Conservation (phyloP, 2,113 vertebrate genomes). For the Tylochromis polylepis region DNA sequence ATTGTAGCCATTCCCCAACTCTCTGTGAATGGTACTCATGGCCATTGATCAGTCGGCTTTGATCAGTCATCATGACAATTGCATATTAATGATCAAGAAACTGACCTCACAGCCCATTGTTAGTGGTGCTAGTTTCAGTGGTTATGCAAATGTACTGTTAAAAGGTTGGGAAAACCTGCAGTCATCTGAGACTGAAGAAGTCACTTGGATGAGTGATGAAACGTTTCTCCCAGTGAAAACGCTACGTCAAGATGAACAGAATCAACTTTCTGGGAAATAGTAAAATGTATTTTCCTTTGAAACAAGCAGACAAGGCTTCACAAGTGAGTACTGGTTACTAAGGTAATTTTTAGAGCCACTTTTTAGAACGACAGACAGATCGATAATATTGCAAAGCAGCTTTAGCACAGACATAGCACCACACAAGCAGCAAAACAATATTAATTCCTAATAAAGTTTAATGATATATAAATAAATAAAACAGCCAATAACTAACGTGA, state of each 20-base stretch:
- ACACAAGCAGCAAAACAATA: background rate
- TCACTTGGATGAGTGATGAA: rapidly evolving
- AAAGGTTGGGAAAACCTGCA: background rate
- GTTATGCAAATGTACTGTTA: background rate
- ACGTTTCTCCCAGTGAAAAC: background rate
- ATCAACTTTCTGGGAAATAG: background rate
- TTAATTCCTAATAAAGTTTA: background rate
- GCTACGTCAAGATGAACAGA: background rate
- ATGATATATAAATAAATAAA: background rate
- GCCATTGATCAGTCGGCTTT: background rate
- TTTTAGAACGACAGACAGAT: rapidly evolving
- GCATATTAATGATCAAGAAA: background rate
- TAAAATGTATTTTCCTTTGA: background rate
- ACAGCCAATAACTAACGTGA: background rate
- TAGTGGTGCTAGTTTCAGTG: background rate
- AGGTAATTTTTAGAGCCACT: background rate
- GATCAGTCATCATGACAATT: background rate
- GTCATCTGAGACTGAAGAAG: background rate
- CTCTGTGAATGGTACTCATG: too few relatives aligned
- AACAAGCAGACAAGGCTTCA: background rate
- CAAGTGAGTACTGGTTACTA: background rate
- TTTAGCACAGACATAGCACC: background rate
- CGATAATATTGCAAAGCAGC: background rate
- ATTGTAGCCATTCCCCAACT: too few relatives aligned
- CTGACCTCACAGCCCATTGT: background rate